Base-by-base conservation (phyloP, 2,113 vertebrate species). In the Zapornia atra region DNA sequence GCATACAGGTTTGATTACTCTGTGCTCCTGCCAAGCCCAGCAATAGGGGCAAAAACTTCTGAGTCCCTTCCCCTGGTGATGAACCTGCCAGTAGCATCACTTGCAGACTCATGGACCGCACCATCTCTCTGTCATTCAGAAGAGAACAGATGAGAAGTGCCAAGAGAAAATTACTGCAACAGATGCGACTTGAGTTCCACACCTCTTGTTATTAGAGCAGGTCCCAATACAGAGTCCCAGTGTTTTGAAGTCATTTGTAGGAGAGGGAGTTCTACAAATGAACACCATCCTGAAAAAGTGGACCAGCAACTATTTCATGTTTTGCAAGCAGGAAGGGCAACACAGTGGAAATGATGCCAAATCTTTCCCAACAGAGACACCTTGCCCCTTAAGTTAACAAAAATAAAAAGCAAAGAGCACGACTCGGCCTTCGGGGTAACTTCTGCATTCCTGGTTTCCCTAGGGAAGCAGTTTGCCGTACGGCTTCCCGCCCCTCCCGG, bases 1-100 rank as follows among this genome's bases (percentile, higher is more conserved):
- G 68, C 28, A 20, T 5, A 36, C 0, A 2, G 40, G 15, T 9
- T 75, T 0, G 2, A 29, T 61, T 0, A 0, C 21, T 53, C 48
- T 40, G 36, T 0, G 2, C 42, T 73, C 36, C 18, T 31, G 33
- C 29, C 44, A 42, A 83, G 33, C 29, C 22, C 31, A 72, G 33
- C 29, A 69, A 26, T 7, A 15, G 1, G 9, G 9, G 21, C 42
- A 79, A 66, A 46, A 63, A 0, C 56, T 93, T 65, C 50, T 48
- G 2, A 61, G 21, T 33, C 46, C 38, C 51, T 81, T 78, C 8
- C 26, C 48, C 5, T 28, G 10, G 5, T 13, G 38, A 51, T 22
- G 26, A 60, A 46, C 11, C 12, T 42, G 57, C 48, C 10, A 26
- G 54, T 60, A 36, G 15, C 59, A 20, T 29, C 3, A 0, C 26